A percentile compares a stretch with the other conserved stretches of the same genome.
Conservation (phyloP, 53 echinoderm and acorn worm species). For the Henricia sp. region DNA sequence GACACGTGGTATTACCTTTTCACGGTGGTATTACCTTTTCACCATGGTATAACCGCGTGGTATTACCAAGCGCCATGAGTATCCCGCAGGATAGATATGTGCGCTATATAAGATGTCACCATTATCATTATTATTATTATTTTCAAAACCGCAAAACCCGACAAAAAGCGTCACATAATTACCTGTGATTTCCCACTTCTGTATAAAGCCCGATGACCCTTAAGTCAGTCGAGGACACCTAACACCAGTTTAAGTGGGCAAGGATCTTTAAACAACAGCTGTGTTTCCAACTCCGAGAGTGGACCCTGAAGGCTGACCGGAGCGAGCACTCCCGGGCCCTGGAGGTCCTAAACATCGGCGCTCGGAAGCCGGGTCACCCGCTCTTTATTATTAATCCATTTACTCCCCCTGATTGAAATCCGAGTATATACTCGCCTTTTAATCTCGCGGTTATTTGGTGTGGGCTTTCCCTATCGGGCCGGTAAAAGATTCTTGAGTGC, state of each 20-base stretch:
- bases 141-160: too few species aligned
- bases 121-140: too few species aligned
- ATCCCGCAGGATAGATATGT: too few species aligned
- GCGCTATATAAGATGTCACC: too few species aligned
- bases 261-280: constrained; percentile 20
- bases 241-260: background rate
- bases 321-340: background rate
- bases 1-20: too few species aligned
- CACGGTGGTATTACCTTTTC: too few species aligned
- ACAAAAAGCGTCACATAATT: too few species aligned
- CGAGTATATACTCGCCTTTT: constrained; percentile 14
- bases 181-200: background rate
- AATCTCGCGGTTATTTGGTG: constrained; percentile 4
- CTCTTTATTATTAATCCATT: constrained; percentile 57
- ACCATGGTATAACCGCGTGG: too few species aligned
- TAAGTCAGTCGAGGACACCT: background rate
- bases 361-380: constrained; percentile 2
- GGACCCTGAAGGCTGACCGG: background rate
- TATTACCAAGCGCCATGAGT: too few species aligned
- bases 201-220: background rate
- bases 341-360: background rate
- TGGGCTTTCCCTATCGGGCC: background rate
- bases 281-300: background rate
- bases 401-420: constrained; percentile 47
- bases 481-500: constrained; percentile 11